These are phyloP conservation scores for Myopa testacea DNA, from an alignment of 2,888 invertebrate species.

Conservation along the genomic window DNA sequence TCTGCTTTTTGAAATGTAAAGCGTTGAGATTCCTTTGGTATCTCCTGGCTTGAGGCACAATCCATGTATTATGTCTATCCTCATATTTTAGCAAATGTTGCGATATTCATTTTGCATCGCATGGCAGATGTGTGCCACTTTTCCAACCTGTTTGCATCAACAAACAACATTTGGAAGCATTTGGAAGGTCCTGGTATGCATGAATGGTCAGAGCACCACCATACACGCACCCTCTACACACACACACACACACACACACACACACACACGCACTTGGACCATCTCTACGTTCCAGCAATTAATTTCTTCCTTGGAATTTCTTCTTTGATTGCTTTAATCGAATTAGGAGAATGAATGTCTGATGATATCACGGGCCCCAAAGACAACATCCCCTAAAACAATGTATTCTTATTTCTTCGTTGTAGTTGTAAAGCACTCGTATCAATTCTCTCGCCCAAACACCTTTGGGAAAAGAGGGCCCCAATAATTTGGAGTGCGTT, in stretches of 20 bases:
- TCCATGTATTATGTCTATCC: no score
- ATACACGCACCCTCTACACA: background rate
- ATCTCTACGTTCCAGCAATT: constrained; percentile 11
- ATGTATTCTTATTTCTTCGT: constrained; percentile 1
- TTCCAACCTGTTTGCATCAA: no score
- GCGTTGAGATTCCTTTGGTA: no score
- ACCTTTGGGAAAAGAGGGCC: constrained; percentile 5
- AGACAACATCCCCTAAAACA: constrained; percentile 4
- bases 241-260: no score
- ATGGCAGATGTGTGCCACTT: no score
- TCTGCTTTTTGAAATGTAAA: no score
- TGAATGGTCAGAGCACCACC: background rate
- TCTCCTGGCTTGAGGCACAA: no score
- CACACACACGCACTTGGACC: background rate
- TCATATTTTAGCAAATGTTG: no score
- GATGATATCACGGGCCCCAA: constrained; percentile 62
- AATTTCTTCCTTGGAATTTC: constrained; percentile 6
- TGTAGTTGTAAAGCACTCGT: background rate
- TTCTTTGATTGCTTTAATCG: constrained; percentile 54
- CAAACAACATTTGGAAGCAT: no score
- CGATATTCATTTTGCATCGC: no score
- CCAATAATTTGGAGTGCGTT: no score
- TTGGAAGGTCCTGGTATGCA: background rate
- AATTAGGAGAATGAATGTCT: constrained; percentile 67
- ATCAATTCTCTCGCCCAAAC: constrained; percentile 24